These are phyloP conservation scores for Psittacara wagleri DNA, from an alignment of 2,113 vertebrate genomes.

Conservation along the genomic window DNA sequence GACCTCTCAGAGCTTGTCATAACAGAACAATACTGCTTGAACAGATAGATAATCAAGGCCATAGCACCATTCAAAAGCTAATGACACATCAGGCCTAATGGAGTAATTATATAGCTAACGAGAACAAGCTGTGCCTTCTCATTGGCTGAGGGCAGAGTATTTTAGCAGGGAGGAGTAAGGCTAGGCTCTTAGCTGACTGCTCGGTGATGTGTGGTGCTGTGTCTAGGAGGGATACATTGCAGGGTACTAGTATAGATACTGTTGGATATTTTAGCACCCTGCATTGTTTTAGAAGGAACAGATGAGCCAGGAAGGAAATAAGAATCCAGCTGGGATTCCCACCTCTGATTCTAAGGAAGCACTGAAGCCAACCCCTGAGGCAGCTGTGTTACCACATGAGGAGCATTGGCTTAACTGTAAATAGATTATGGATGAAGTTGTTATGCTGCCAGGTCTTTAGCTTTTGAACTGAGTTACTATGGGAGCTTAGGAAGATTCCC, in stretches of 20 bases:
- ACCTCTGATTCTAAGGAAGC: not conserved
- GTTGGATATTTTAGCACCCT: not conserved
- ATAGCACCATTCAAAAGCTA: not conserved
- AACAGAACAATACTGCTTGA: not conserved
- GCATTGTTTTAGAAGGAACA: accelerated
- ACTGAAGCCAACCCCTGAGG: not conserved
- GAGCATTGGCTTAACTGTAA: not conserved
- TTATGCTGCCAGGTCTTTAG: not conserved
- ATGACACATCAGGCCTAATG: not conserved
- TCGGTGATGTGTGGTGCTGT: accelerated
- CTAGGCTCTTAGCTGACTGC: accelerated
- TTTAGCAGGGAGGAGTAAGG: not conserved
- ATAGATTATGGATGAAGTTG: not conserved
- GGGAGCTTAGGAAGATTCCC: not conserved
- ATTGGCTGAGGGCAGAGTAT: not conserved
- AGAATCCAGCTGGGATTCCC: not conserved
- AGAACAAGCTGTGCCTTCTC: not conserved
- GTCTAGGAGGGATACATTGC: accelerated
- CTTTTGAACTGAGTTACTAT: not conserved
- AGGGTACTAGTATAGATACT: accelerated
- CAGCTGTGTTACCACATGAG: accelerated
- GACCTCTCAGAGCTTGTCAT: not conserved
- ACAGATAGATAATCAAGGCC: not conserved
- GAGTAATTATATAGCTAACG: not conserved
- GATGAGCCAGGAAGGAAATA: not conserved